These are phyloP conservation scores for Agrochola macilenta DNA, from an alignment of 2,888 invertebrate species.

Conservation along the genomic window DNA sequence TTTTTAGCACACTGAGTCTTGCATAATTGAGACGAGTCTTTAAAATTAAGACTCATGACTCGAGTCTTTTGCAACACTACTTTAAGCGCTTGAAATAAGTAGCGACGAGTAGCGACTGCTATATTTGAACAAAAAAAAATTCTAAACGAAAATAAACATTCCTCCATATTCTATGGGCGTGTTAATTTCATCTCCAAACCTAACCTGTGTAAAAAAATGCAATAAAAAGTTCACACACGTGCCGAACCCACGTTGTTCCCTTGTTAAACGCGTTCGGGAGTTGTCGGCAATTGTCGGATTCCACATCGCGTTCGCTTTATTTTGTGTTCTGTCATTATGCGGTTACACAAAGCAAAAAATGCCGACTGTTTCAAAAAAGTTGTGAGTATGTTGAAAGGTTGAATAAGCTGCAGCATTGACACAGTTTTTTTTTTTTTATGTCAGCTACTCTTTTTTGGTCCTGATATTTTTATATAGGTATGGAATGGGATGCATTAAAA, in stretches of 20 bases:
- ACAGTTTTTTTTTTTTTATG: neutral
- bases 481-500: neutral
- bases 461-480: neutral
- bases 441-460: neutral
- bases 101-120: neutral
- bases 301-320: constrained; percentile 43
- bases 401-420: constrained; percentile 22
- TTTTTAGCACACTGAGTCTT: no score
- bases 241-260: constrained; percentile 47
- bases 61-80: no score
- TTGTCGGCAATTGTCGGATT: constrained; percentile 46
- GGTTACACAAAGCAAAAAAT: constrained; percentile 44
- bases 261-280: constrained; percentile 46
- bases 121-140: neutral
- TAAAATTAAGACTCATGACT: no score
- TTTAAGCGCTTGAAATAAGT: neutral
- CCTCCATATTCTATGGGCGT: constrained; percentile 35
- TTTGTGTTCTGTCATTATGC: constrained; percentile 48
- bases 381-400: constrained; percentile 10
- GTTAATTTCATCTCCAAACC: constrained; percentile 41
- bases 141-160: constrained; percentile 13
- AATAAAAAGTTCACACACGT: constrained; percentile 55
- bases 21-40: no score
- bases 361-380: constrained; percentile 36
- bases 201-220: constrained; percentile 44